phyloP scores from a whole-genome alignment of 2,113 vertebrate genomes.

The Archocentrus centrarchus region DNA sequence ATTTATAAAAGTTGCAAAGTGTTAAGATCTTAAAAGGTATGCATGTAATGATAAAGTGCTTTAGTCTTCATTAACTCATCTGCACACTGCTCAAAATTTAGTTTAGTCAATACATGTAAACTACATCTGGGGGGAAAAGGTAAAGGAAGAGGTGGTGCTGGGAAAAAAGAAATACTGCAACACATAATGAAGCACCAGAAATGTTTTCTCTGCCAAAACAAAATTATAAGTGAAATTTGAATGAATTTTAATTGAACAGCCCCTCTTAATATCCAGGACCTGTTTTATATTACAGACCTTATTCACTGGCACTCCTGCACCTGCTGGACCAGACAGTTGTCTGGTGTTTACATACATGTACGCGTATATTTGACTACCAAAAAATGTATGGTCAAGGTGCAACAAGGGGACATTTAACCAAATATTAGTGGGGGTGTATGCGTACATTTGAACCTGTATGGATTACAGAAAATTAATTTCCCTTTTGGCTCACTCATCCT shows the following conservation, averaged over 20 bases:
- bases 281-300: neutral
- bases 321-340: neutral
- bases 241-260: too few species aligned
- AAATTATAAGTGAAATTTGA: too few species aligned
- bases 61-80: neutral
- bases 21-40: neutral
- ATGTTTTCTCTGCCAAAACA: too few species aligned
- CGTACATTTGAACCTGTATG: neutral
- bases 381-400: neutral
- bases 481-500: neutral
- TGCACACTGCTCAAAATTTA: neutral
- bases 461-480: neutral
- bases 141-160: too few species aligned
- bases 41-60: neutral
- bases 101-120: too few species aligned
- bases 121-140: too few species aligned
- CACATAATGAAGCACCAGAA: too few species aligned
- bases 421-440: accelerated
- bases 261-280: too few species aligned
- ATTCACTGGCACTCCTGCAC: neutral
- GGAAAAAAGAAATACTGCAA: too few species aligned
- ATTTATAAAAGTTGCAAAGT: neutral
- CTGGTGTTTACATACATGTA: neutral
- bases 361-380: neutral
- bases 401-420: neutral